These are phyloP conservation scores for Parascotia fuliginaria DNA, from an alignment of 2,888 invertebrate genomes.

Conservation along the genomic window DNA sequence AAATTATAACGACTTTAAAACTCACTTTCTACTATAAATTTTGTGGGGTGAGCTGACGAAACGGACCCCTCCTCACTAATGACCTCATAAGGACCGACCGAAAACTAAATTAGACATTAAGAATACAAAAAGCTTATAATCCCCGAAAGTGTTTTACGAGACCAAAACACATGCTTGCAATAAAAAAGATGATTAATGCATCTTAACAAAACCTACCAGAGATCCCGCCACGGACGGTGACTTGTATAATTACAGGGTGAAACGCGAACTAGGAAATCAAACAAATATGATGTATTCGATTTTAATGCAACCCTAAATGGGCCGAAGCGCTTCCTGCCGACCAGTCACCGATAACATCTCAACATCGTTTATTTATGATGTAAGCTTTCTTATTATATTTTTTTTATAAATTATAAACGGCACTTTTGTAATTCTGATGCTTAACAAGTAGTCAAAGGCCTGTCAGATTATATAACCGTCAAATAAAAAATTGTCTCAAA, in stretches of 20 bases:
- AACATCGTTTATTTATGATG: constrained; percentile 77
- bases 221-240: constrained; percentile 81
- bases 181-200: constrained; percentile 84
- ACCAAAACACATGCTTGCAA: constrained; percentile 81
- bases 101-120: constrained; percentile 80
- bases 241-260: constrained; percentile 85
- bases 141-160: constrained; percentile 79
- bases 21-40: constrained; percentile 60
- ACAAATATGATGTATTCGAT: constrained; percentile 87
- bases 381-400: constrained; percentile 63
- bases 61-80: constrained; percentile 69
- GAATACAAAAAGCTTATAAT: constrained; percentile 75
- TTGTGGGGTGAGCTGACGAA: constrained; percentile 45
- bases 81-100: constrained; percentile 73
- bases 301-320: constrained; percentile 86
- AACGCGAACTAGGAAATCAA: constrained; percentile 86
- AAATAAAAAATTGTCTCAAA: constrained; percentile 51
- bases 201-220: constrained; percentile 77
- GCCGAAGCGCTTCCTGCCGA: constrained; percentile 83
- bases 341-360: constrained; percentile 75
- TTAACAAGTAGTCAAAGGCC: constrained; percentile 71
- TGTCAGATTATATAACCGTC: constrained; percentile 71
- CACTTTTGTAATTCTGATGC: constrained; percentile 71
- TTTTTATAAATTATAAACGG: constrained; percentile 65
- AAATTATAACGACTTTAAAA: constrained; percentile 63